A percentile compares a stretch with the other conserved stretches of the same genome.
Conservation (phyloP, 2,888 invertebrate species). For the Papilio protenor region DNA sequence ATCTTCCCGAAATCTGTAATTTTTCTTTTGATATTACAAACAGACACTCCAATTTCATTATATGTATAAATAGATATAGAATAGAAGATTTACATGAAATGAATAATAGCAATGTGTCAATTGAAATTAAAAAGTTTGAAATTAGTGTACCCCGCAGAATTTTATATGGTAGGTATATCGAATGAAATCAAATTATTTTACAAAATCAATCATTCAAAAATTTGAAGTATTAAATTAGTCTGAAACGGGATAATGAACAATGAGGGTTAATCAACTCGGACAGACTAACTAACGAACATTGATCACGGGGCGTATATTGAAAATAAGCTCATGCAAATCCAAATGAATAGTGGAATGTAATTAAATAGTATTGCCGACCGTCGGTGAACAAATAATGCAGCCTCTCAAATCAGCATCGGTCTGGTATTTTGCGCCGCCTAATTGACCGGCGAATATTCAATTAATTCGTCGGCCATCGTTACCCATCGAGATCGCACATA, state of each 20-base stretch:
- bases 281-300: too few species aligned
- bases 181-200: neutral
- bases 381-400: neutral
- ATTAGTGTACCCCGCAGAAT: neutral
- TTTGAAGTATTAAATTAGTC: neutral
- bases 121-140: too few species aligned
- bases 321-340: neutral
- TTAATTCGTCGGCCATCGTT: neutral
- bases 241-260: neutral
- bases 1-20: too few species aligned
- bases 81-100: too few species aligned
- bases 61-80: too few species aligned
- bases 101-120: too few species aligned
- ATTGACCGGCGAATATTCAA: neutral
- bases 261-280: neutral
- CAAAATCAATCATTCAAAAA: neutral
- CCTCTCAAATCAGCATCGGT: neutral
- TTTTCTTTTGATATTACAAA: too few species aligned
- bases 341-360: conserved; percentile 1
- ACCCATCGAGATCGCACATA: too few species aligned
- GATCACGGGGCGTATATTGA: neutral
- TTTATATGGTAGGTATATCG: neutral
- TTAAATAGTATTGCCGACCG: neutral
- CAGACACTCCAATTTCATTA: too few species aligned
- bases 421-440: neutral